phyloP scores from a whole-genome alignment of 2,888 invertebrate genomes.

The Aspidiotus rigidus region DNA sequence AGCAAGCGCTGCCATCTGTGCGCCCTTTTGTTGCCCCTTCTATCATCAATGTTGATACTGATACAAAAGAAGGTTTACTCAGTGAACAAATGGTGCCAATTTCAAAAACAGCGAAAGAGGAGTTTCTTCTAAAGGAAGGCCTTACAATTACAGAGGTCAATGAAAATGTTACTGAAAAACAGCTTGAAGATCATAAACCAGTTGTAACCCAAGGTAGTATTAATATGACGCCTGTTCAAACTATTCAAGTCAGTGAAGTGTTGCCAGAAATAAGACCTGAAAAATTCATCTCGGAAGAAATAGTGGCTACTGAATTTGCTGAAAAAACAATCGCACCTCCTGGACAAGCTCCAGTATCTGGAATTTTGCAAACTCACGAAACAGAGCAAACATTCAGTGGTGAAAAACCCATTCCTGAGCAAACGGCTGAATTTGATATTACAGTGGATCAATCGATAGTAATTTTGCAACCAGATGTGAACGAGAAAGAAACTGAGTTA shows the following conservation, averaged over 20 bases:
- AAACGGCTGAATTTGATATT: slow-evolving; percentile 53
- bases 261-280: slow-evolving; percentile 61
- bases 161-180: slow-evolving; percentile 53
- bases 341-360: slow-evolving; percentile 53
- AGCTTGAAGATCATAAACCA: slow-evolving; percentile 47
- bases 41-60: slow-evolving; percentile 44
- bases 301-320: slow-evolving; percentile 69
- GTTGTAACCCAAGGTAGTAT: slow-evolving; percentile 51
- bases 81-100: slow-evolving; percentile 48
- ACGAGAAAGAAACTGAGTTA: slow-evolving; percentile 59
- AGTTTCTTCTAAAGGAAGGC: slow-evolving; percentile 54
- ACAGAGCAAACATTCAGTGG: slow-evolving; percentile 55
- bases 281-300: slow-evolving; percentile 67
- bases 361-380: slow-evolving; percentile 58
- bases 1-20: slow-evolving; percentile 5
- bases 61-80: slow-evolving; percentile 46
- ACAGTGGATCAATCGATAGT: slow-evolving; percentile 54
- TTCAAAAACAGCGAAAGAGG: slow-evolving; percentile 48
- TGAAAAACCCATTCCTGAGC: slow-evolving; percentile 51
- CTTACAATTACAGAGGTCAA: slow-evolving; percentile 57
- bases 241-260: slow-evolving; percentile 58
- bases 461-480: slow-evolving; percentile 49
- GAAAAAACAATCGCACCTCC: slow-evolving; percentile 56
- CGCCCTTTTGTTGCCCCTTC: slow-evolving; percentile 8
- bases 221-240: slow-evolving; percentile 55